Base-by-base conservation (phyloP, 2,888 invertebrate species). In the Muscina levida region DNA sequence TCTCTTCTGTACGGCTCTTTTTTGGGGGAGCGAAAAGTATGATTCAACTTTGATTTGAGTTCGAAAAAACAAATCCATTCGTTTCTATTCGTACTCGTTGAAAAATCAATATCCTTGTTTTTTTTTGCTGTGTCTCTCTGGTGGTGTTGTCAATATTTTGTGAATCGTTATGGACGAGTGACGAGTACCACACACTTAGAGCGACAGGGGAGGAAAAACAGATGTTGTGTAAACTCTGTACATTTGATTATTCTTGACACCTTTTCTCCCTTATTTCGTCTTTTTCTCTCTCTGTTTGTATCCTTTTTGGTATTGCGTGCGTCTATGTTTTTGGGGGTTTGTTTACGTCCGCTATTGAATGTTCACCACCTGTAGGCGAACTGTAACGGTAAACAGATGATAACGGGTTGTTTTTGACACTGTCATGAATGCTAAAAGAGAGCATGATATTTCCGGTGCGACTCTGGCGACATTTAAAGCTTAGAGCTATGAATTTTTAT, bases 81-180 rank as follows among this genome's bases (percentile, higher is more conserved):
- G 70, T 56, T 56, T 59, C 62, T 75, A 72, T 53, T 77, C 77
- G 81, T 77, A 62, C 71, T 75, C 37, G 67, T 74, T 81, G 77
- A 75, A 81, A 81, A 81, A 81, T 81, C 81, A 72, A 81, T 81
- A 81, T 77, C 77, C 77, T 77, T 81, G 76, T 42, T 72, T 59
- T 62, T 19, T 42, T 22, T 22, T 62, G 39, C 19, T 10, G 39
- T 62, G 11, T 62, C 19, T 62, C 22, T 31, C 13, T 39, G 57
- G 57, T 37, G 62, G 46, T 67, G 67, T 57, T 62, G n/a, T 68
- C 19, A 62, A 39, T 66, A 67, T 62, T 31, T 46, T 72, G 57
- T 48, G 10, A 74, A 70, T 39, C 37, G 22, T 46, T 15, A 44
- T 17, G 5, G n/a, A 39, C 62, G 39, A 39, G 62, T 19, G 42